Percentiles rank a stretch among this genome's conserved stretches.
Evolutionary conservation across 2,888 invertebrate species (phyloP).

Genomic region (Drosophila parthenogenetica): DNA sequence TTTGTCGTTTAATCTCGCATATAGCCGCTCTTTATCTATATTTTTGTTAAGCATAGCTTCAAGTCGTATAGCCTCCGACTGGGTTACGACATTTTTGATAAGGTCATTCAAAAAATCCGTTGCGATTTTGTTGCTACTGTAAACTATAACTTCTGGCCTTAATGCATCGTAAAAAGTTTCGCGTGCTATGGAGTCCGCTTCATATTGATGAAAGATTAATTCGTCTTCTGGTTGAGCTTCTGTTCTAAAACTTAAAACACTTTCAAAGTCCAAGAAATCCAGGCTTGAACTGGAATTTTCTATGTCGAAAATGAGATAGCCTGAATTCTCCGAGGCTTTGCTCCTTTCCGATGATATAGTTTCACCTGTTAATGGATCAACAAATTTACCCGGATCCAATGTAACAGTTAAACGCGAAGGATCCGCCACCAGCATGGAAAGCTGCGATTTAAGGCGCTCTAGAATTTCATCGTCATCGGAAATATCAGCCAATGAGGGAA

Average conservation of each 20-base stretch:
- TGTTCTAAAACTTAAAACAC: neutral
- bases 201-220: neutral
- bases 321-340: neutral
- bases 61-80: slow-evolving; percentile 43
- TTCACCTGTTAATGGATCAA: slow-evolving; percentile 10
- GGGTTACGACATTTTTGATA: slow-evolving; percentile 44
- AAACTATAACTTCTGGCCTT: neutral
- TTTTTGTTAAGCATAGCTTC: slow-evolving; percentile 45
- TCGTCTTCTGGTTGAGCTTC: neutral
- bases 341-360: neutral
- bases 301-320: too few relatives aligned
- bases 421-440: neutral
- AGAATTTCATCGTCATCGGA: slow-evolving; percentile 10
- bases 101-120: slow-evolving; percentile 55
- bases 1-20: slow-evolving; percentile 20
- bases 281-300: neutral
- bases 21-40: slow-evolving; percentile 65
- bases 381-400: slow-evolving; percentile 12
- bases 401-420: neutral
- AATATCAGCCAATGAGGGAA: slow-evolving; percentile 55
- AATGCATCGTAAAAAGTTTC: neutral
- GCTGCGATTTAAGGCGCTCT: neutral
- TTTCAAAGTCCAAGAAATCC: neutral
- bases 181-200: neutral
- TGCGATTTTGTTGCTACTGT: slow-evolving; percentile 6